Evolutionary conservation across 35 echinoderm and acorn worm species (phyloP).

Genomic region (Stichopus chloronotus): DNA sequence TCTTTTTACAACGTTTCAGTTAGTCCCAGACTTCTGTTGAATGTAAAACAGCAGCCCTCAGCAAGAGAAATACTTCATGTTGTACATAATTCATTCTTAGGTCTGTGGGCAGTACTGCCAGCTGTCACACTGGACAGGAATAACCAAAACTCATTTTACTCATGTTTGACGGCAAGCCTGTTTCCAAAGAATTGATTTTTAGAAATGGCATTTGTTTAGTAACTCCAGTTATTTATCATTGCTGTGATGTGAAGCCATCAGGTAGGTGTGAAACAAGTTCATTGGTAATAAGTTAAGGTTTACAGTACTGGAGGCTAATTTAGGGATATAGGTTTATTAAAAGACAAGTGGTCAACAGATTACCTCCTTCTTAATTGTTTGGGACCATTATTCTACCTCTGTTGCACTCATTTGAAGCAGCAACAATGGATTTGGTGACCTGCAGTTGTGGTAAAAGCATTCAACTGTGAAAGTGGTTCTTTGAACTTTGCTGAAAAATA

Average conservation of each 20-base stretch:
- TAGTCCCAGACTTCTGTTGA: too few relatives aligned
- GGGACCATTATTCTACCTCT: background rate
- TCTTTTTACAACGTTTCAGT: too few relatives aligned
- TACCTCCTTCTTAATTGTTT: conserved; percentile 7
- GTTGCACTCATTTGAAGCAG: background rate
- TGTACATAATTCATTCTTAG: too few relatives aligned
- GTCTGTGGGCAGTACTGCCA: too few relatives aligned
- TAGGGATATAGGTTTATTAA: background rate
- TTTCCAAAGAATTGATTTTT: too few relatives aligned
- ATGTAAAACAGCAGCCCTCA: too few relatives aligned
- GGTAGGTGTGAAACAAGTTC: conserved; percentile 19
- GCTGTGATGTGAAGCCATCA: background rate
- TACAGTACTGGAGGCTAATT: background rate
- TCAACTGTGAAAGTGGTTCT: conserved; percentile 54
- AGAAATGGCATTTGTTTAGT: too few relatives aligned
- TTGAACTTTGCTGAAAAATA: conserved; percentile 30
- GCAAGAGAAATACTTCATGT: too few relatives aligned
- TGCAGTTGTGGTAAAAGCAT: conserved; percentile 13
- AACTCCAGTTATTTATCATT: too few relatives aligned
- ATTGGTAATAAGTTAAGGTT: background rate
- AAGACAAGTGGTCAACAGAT: conserved; percentile 41
- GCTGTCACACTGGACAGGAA: too few relatives aligned
- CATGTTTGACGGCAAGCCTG: too few relatives aligned
- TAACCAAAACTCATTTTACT: too few relatives aligned
- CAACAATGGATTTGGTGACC: conserved; percentile 43